Conservation (phyloP, 92 coral and sea anemone genomes). For the Siderastrea radians region DNA sequence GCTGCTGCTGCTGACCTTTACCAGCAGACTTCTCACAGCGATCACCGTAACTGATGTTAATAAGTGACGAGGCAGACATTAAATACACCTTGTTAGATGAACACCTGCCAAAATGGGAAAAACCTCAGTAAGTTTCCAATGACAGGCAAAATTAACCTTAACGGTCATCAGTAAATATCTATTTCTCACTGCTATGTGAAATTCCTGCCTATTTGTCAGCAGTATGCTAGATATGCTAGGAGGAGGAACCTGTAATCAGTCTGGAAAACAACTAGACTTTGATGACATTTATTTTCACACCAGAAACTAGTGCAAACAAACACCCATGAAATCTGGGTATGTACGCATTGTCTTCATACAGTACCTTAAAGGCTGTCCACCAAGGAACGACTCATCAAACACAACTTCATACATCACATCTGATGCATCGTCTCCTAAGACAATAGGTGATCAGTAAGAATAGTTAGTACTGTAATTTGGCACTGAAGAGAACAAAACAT, state of each 20-base stretch:
- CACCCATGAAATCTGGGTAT: background rate
- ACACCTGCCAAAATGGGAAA: conserved; percentile 43
- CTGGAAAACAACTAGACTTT: background rate
- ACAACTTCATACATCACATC: conserved; percentile 80
- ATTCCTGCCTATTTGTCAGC: too few relatives aligned
- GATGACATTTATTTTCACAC: too few relatives aligned
- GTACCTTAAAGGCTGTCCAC: conserved; percentile 87
- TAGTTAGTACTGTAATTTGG: background rate
- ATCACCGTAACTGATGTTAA: conserved; percentile 87
- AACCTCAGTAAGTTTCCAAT: too few relatives aligned
- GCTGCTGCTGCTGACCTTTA: conserved; percentile 3
- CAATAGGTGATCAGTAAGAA: background rate
- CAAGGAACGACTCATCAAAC: conserved; percentile 91
- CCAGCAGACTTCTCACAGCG: conserved; percentile 57
- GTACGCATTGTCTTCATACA: background rate
- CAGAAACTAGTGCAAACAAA: background rate
- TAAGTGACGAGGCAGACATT: conserved; percentile 79
- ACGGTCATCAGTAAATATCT: too few relatives aligned
- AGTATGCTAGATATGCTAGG: too few relatives aligned
- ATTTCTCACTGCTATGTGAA: too few relatives aligned
- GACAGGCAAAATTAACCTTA: too few relatives aligned
- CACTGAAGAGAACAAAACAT: background rate
- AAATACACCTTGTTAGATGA: conserved; percentile 80
- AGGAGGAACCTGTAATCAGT: too few relatives aligned
- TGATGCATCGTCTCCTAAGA: conserved; percentile 63